A percentile compares a stretch with the other conserved stretches of the same genome.
phyloP scores from a whole-genome alignment of 2,888 invertebrate genomes.

The Peribatodes rhomboidaria region DNA sequence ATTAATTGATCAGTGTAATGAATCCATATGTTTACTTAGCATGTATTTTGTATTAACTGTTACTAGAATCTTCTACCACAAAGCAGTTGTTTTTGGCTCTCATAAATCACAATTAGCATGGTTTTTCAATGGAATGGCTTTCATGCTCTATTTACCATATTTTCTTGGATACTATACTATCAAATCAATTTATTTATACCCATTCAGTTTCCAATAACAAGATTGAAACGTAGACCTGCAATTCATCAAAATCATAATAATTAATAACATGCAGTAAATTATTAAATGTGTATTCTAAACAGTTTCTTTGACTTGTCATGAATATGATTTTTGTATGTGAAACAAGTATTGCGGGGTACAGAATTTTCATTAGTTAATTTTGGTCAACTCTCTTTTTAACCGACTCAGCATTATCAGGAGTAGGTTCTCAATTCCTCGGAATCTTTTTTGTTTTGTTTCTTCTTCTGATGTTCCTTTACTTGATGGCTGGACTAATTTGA shows the following conservation, averaged over 20 bases:
- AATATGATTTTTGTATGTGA: too few relatives aligned
- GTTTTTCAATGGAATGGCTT: conserved; percentile 56
- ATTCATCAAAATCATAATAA: not conserved
- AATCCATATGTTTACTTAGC: conserved; percentile 1
- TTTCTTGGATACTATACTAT: conserved; percentile 4
- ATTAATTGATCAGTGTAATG: not conserved
- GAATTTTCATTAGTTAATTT: too few relatives aligned
- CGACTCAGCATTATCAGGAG: too few relatives aligned
- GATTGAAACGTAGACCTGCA: not conserved
- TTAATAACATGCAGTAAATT: not conserved
- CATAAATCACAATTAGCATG: conserved; percentile 51
- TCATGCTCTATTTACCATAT: conserved; percentile 33
- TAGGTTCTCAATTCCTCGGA: too few relatives aligned
- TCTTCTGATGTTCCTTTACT: not conserved
- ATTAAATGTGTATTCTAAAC: too few relatives aligned
- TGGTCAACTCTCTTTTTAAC: too few relatives aligned
- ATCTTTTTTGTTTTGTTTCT: too few relatives aligned
- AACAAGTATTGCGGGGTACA: too few relatives aligned
- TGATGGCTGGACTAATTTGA: too few relatives aligned
- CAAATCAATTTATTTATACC: not conserved
- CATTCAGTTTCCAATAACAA: conserved; percentile 6
- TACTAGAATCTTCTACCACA: conserved; percentile 2
- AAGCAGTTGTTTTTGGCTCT: conserved; percentile 56
- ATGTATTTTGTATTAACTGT: not conserved
- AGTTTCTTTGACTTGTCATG: too few relatives aligned